Base-by-base conservation (phyloP, 2,888 invertebrate genomes). In the Lepidochrysops patricia region DNA sequence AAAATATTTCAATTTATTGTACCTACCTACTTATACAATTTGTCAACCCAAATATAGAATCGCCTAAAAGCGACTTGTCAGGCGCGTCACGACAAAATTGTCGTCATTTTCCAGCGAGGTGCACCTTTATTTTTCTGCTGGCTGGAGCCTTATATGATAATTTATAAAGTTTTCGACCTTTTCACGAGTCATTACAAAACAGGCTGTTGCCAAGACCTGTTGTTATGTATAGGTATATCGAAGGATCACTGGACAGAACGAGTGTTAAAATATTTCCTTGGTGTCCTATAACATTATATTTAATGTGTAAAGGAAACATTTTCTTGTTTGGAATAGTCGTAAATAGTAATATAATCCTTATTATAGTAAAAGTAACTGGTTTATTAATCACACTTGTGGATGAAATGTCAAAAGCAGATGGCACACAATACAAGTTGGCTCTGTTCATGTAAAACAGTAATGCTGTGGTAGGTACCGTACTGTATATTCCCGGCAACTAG, bases 161-260 rank as follows among this genome's bases (percentile, higher is more conserved):
- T 29, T 54, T 54, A 54, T 32, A 32, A 27, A 52, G 15, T 7
- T 54, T 54, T 29, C 54, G 54, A 29, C 29, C 32, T 19, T 54
- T 27, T 32, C 29, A 19, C 54, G 32, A 32, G 29, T 29, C 32
- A 26, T 26, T 52, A 52, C 12, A 4, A 52, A 54, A 19, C 54
- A 29, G 2, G 15, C 54, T 32, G 32, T 12, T 54, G 54, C 32
- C 5, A 54, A 54, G 32, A 54, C 29, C 54, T 29, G 32, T 19
- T 43, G 43, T 23, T 9, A 9, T 43, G 43, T 43, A 9, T 43
- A 43, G 19, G 43, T 43, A 43, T 29, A 29, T 43, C 9, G 19
- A 23, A 43, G 19, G 9, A 43, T 19, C 43, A 37, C 15, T 37
- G 15, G 37, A 37, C 37, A 15, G 3, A 43, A 43, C 23, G 2